Evolutionary conservation across 2,113 vertebrate genomes (phyloP).

Genomic region (Oxygymnocypris stewartii): DNA sequence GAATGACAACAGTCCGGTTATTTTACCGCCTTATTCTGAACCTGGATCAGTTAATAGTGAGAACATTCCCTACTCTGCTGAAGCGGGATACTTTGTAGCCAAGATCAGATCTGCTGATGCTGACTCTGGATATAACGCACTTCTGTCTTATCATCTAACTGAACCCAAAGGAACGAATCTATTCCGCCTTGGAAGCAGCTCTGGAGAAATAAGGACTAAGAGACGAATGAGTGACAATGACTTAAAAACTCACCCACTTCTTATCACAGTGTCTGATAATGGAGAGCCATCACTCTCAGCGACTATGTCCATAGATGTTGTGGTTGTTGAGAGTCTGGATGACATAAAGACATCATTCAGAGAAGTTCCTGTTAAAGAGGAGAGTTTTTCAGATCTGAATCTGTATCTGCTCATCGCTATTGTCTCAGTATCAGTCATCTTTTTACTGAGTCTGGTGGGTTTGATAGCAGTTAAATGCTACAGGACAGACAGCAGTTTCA

Average conservation of each 20-base stretch:
- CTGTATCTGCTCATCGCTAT: conserved; percentile 76
- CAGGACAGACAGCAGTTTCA: conserved; percentile 49
- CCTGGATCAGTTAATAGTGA: no score
- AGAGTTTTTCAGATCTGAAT: conserved; percentile 65
- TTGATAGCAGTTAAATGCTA: conserved; percentile 59
- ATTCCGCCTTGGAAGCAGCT: conserved; percentile 46
- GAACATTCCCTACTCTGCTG: conserved; percentile 28
- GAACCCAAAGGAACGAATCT: conserved; percentile 52
- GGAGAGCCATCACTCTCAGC: conserved; percentile 12
- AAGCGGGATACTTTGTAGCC: conserved; percentile 62
- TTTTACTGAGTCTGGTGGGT: conserved; percentile 60
- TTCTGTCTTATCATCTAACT: conserved; percentile 51
- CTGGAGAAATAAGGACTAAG: conserved; percentile 51
- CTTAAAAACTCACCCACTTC: conserved; percentile 48
- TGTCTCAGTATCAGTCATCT: conserved; percentile 73
- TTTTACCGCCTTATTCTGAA: no score
- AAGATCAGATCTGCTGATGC: conserved; percentile 64
- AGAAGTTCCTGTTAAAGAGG: conserved; percentile 55
- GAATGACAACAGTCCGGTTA: no score
- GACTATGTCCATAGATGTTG: no score
- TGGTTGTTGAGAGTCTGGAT: no score
- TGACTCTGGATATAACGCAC: conserved; percentile 60
- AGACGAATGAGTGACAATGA: conserved; percentile 53
- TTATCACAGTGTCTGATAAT: conserved; percentile 48
- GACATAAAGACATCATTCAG: no score